Percentiles rank a stretch among this genome's conserved stretches.
These are phyloP conservation scores for Lepidocyrtinus sp. DNA, from an alignment of 2,888 invertebrate species.

Conservation along the genomic window DNA sequence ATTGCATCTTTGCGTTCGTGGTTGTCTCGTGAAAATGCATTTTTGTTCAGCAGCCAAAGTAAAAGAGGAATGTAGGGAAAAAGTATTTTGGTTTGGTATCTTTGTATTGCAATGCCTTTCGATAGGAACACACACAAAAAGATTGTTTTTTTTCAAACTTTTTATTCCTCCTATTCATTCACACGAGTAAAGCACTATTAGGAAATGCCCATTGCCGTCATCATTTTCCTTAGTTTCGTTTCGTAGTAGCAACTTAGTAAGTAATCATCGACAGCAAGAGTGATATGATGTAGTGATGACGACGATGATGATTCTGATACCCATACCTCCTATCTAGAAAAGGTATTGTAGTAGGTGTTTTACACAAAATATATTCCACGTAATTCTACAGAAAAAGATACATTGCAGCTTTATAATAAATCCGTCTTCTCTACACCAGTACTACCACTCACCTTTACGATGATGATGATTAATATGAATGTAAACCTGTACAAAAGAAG, in stretches of 20 bases:
- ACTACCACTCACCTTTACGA: no score
- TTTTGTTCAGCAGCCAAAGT: neutral
- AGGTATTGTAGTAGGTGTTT: neutral
- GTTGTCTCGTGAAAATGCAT: neutral
- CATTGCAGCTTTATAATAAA: no score
- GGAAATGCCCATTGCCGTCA: conserved; percentile 51
- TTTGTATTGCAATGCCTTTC: no score
- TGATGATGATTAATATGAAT: no score
- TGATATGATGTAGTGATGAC: conserved; percentile 14
- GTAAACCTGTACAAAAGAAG: no score
- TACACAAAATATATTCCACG: neutral
- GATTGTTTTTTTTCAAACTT: conserved; percentile 9
- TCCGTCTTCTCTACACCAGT: no score
- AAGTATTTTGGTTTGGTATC: neutral
- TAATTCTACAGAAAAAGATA: conserved; percentile 19
- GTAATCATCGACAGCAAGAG: conserved; percentile 14
- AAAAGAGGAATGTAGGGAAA: neutral
- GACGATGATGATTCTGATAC: neutral
- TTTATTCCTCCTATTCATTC: no score
- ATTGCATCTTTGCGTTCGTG: no score
- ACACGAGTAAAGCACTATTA: conserved; percentile 28
- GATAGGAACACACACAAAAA: no score
- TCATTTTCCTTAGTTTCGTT: conserved; percentile 29
- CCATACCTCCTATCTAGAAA: conserved; percentile 8
- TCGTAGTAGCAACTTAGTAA: no score